These are phyloP conservation scores for Taxidea taxus DNA, from an alignment of 2,113 vertebrate species.

Conservation along the genomic window DNA sequence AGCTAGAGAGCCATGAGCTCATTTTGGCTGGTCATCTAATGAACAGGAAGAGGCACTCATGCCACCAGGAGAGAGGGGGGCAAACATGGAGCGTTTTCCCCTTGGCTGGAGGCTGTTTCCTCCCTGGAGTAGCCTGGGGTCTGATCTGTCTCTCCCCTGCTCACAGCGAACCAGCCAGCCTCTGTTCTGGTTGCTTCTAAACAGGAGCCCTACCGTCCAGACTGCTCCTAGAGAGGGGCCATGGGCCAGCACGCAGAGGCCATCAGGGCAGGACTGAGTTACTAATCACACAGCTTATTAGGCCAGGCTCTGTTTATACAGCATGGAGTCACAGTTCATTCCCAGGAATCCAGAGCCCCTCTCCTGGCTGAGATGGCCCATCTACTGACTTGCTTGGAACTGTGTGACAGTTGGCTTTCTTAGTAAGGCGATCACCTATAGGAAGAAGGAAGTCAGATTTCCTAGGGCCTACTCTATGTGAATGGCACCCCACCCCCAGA, in stretches of 20 bases:
- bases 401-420: not conserved
- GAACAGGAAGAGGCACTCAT: not conserved
- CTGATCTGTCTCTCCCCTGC: not conserved
- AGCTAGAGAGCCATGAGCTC: not conserved
- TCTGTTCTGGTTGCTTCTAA: not conserved
- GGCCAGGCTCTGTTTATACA: not conserved
- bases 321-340: slow-evolving; percentile 48
- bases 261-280: not conserved
- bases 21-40: not conserved
- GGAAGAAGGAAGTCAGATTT: not conserved
- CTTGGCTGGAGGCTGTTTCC: not conserved
- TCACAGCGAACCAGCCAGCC: not conserved
- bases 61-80: not conserved
- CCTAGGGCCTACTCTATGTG: not conserved
- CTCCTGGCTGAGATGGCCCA: not conserved
- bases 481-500: not conserved
- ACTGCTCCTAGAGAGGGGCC: not conserved
- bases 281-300: not conserved
- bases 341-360: slow-evolving; percentile 59
- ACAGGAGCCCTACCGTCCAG: not conserved
- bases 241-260: not conserved
- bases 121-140: not conserved
- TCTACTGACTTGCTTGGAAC: not conserved
- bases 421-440: not conserved
- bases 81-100: not conserved